Percentiles rank a stretch among this genome's conserved stretches.
phyloP scores from a whole-genome alignment of 2,113 vertebrate genomes.

The Haplotaxodon microlepis region DNA sequence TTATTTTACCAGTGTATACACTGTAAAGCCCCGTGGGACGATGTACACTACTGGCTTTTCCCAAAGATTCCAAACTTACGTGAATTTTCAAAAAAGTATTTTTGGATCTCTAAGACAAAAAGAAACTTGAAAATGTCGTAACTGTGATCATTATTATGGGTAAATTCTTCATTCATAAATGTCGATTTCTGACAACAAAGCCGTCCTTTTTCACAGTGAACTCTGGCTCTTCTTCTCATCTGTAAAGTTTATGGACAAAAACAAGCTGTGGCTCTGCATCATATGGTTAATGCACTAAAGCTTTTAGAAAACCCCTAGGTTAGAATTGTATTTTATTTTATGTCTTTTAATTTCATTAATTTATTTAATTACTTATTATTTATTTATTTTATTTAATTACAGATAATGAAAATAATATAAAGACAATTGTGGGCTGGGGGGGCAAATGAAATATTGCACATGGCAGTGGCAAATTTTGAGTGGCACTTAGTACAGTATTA shows the following conservation, averaged over 20 bases:
- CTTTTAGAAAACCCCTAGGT: rapidly evolving
- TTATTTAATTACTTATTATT: not conserved
- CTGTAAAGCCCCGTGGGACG: not conserved
- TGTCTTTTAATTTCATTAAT: not conserved
- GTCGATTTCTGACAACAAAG: not conserved
- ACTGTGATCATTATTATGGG: not conserved
- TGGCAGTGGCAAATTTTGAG: not conserved
- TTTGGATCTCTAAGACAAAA: not conserved
- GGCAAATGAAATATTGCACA: not conserved
- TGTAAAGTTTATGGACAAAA: not conserved
- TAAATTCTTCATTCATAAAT: not conserved
- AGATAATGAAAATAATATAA: not conserved
- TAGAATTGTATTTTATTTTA: not conserved
- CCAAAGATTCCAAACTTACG: not conserved
- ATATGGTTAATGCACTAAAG: not conserved
- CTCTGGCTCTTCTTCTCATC: not conserved
- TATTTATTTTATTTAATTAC: rapidly evolving
- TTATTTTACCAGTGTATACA: not conserved
- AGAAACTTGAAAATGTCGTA: not conserved
- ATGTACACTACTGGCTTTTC: not conserved
- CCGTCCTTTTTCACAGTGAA: rapidly evolving
- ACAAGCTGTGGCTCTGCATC: not conserved
- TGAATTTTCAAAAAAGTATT: rapidly evolving
- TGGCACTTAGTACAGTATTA: not conserved
- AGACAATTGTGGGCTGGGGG: not conserved